Conservation (phyloP, 2,113 vertebrate species). For the Saccopteryx leptura region DNA sequence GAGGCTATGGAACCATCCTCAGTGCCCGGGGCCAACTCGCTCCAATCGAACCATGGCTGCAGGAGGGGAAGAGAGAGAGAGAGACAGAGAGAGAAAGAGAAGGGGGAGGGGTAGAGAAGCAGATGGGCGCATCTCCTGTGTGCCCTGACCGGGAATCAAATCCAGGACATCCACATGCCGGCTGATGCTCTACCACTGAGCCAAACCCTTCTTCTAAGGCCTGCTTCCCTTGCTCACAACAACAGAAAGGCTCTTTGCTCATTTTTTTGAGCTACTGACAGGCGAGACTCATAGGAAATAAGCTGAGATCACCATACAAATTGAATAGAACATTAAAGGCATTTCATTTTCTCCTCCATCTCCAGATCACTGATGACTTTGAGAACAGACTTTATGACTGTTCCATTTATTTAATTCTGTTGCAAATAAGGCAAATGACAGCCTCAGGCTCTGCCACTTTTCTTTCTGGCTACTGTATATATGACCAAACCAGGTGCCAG, state of each 20-base stretch:
- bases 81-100: too few species aligned
- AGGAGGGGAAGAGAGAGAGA: too few species aligned
- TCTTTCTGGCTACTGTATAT: neutral
- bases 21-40: too few species aligned
- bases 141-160: too few species aligned
- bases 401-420: slow-evolving; percentile 52
- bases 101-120: too few species aligned
- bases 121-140: too few species aligned
- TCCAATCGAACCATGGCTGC: too few species aligned
- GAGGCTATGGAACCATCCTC: too few species aligned
- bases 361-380: neutral
- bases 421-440: slow-evolving; percentile 39
- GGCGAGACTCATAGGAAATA: neutral
- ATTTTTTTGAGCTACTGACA: neutral
- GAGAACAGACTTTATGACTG: neutral
- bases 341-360: slow-evolving; percentile 53
- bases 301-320: neutral
- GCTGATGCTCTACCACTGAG: too few species aligned
- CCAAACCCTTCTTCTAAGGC: neutral
- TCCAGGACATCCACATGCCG: too few species aligned
- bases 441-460: neutral
- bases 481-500: neutral
- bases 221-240: neutral
- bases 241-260: neutral
- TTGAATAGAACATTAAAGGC: neutral